A percentile compares a stretch with the other conserved stretches of the same genome.
phyloP scores from a whole-genome alignment of 2,888 invertebrate species.

The Catocala fraxini region DNA sequence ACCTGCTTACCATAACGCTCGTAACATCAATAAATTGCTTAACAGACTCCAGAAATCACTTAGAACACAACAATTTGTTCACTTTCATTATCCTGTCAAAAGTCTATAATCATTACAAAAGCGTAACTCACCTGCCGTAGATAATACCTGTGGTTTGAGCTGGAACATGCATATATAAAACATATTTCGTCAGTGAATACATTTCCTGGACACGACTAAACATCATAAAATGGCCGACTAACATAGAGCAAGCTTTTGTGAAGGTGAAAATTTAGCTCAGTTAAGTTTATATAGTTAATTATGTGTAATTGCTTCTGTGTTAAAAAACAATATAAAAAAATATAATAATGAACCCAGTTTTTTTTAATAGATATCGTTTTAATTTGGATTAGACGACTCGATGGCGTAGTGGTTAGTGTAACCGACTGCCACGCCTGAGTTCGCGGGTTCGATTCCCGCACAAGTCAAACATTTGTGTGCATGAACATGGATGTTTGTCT shows the following conservation, averaged over 20 bases:
- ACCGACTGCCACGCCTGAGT: no score
- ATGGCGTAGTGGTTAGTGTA: no score
- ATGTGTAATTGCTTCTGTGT: no score
- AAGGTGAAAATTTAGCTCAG: neutral
- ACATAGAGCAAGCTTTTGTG: constrained; percentile 34
- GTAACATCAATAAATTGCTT: neutral
- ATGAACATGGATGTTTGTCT: no score
- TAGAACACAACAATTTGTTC: constrained; percentile 34
- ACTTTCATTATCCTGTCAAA: constrained; percentile 41
- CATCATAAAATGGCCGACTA: neutral
- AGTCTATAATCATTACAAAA: constrained; percentile 29
- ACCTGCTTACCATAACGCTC: no score
- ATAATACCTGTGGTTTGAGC: constrained; percentile 17
- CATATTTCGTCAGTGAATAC: constrained; percentile 30
- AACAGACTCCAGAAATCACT: constrained; percentile 30
- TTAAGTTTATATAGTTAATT: no score
- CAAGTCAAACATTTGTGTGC: no score
- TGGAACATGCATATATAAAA: constrained; percentile 25
- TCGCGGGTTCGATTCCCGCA: no score
- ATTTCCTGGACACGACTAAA: constrained; percentile 46
- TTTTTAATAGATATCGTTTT: no score
- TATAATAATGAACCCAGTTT: no score
- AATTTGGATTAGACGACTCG: no score
- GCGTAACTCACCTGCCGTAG: constrained; percentile 12
- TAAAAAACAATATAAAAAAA: no score